Conservation (phyloP, 2,888 invertebrate species). For the Helleia helle region DNA sequence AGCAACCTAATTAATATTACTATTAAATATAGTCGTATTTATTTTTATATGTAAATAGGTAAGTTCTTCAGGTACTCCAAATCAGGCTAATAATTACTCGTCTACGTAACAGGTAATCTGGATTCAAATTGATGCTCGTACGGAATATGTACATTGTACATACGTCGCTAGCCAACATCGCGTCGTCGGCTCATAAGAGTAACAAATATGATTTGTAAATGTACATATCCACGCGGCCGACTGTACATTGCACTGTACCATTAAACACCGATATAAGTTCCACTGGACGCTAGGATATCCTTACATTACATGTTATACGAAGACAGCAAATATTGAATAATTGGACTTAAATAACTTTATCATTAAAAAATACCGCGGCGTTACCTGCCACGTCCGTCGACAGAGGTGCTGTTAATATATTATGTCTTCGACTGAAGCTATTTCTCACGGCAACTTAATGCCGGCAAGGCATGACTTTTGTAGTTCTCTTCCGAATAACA, state of each 20-base stretch:
- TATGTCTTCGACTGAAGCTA: too few relatives aligned
- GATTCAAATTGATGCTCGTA: too few relatives aligned
- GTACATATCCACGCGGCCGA: conserved; percentile 6
- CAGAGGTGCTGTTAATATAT: background rate
- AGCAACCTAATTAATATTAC: too few relatives aligned
- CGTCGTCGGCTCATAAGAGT: too few relatives aligned
- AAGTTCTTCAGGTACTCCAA: conserved; percentile 4
- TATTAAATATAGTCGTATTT: too few relatives aligned
- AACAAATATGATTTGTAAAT: too few relatives aligned
- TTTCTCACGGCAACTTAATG: too few relatives aligned
- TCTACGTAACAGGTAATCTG: background rate
- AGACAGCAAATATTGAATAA: conserved; percentile 51
- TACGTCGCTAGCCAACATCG: too few relatives aligned
- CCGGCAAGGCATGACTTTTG: too few relatives aligned
- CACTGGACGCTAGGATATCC: conserved; percentile 43
- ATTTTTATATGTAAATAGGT: background rate
- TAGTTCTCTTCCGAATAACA: too few relatives aligned
- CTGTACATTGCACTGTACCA: conserved; percentile 11
- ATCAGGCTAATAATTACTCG: background rate
- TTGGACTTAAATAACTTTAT: conserved; percentile 53
- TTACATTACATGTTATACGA: conserved; percentile 37
- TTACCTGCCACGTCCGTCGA: conserved; percentile 4
- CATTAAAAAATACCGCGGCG: conserved; percentile 5
- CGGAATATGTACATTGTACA: too few relatives aligned
- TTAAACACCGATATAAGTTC: conserved; percentile 32